Evolutionary conservation across 1,140 invertebrate species (phyloP).

Genomic region (Hermetia illucens): DNA sequence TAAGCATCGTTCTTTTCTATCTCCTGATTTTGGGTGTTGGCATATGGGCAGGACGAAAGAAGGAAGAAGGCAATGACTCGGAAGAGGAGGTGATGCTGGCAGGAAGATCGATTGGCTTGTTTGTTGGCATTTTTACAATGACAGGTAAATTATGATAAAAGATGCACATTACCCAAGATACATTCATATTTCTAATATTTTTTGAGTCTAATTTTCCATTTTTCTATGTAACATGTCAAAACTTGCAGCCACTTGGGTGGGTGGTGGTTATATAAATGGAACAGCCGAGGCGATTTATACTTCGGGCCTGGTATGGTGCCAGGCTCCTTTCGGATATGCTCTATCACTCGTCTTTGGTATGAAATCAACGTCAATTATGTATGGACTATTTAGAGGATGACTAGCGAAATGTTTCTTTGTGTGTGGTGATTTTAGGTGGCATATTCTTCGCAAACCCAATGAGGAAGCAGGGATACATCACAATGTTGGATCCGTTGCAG

Average conservation of each 20-base stretch:
- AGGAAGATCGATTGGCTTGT: conserved; percentile 85
- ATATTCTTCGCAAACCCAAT: conserved; percentile 97
- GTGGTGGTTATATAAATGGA: conserved; percentile 97
- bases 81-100: conserved; percentile 96
- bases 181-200: background rate
- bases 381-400: no score
- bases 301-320: conserved; percentile 84
- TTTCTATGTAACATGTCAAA: background rate
- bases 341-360: conserved; percentile 82
- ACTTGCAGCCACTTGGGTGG: conserved; percentile 86
- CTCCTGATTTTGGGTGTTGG: conserved; percentile 81
- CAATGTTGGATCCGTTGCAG: conserved; percentile 97
- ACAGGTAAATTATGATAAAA: conserved; percentile 49
- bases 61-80: conserved; percentile 66
- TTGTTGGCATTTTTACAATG: conserved; percentile 98
- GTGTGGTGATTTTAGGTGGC: conserved; percentile 51
- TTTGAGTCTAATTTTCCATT: background rate
- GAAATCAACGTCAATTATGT: no score
- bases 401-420: background rate
- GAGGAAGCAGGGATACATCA: conserved; percentile 93
- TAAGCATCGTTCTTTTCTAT: conserved; percentile 91
- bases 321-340: conserved; percentile 95
- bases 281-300: conserved; percentile 94
- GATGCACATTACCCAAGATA: background rate
- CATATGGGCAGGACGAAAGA: conserved; percentile 90